Evolutionary conservation across 2,888 invertebrate genomes (phyloP).

Genomic region (Lysandra bellargus): DNA sequence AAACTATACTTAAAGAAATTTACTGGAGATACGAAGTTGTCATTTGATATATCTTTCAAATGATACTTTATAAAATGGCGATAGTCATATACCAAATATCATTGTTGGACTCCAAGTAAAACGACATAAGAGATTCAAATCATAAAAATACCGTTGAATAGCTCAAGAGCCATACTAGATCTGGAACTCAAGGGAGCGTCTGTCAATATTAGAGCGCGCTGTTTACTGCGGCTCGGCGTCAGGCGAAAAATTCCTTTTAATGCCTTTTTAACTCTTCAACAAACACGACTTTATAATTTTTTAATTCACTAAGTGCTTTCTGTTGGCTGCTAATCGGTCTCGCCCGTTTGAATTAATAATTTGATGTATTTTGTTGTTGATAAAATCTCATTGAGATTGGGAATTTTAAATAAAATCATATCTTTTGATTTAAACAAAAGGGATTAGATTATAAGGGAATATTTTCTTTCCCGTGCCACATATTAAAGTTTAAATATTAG

Average conservation of each 20-base stretch:
- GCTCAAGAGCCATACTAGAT: constrained; percentile 57
- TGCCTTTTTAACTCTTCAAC: constrained; percentile 36
- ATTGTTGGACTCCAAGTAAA: background rate
- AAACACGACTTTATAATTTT: constrained; percentile 25
- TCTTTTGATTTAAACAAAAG: too few relatives aligned
- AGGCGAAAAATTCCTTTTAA: constrained; percentile 46
- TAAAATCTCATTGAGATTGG: background rate
- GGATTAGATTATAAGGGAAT: too few relatives aligned
- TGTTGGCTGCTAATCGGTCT: background rate
- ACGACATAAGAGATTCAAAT: background rate
- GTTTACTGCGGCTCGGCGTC: constrained; percentile 56
- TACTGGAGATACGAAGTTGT: too few relatives aligned
- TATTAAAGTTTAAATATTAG: too few relatives aligned
- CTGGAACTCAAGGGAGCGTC: constrained; percentile 59
- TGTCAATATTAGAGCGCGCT: constrained; percentile 73
- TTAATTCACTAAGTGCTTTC: constrained; percentile 23
- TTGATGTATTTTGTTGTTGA: background rate
- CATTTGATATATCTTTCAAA: too few relatives aligned
- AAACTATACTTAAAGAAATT: too few relatives aligned
- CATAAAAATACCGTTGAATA: constrained; percentile 22
- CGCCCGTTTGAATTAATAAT: background rate
- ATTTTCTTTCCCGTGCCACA: too few relatives aligned
- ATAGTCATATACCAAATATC: background rate
- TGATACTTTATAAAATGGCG: background rate
- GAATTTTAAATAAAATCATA: background rate